Evolutionary conservation across 2,113 vertebrate genomes (phyloP).

Genomic region (Pterophyllum scalare): DNA sequence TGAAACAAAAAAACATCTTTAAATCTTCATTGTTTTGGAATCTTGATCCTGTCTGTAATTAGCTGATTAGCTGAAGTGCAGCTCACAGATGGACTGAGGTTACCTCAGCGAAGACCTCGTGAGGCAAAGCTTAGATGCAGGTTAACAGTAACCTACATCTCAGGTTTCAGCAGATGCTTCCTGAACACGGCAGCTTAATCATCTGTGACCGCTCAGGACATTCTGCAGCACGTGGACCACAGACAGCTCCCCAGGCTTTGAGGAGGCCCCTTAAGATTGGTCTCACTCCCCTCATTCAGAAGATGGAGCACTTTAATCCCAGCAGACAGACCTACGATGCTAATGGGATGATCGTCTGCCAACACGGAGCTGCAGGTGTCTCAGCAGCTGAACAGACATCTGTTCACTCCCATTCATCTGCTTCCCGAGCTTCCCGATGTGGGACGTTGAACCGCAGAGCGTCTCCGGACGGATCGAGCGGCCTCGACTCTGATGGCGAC

Average conservation of each 20-base stretch:
- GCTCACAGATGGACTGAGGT: not conserved
- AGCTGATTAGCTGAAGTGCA: no score
- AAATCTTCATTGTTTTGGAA: no score
- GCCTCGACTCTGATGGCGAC: not conserved
- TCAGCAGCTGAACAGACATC: conserved; percentile 11
- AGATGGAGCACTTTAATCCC: not conserved
- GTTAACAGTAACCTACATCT: not conserved
- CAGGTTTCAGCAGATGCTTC: not conserved
- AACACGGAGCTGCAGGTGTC: conserved; percentile 25
- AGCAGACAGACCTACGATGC: not conserved
- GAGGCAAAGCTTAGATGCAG: not conserved
- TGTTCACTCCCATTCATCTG: not conserved
- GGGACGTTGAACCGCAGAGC: not conserved
- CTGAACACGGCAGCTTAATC: not conserved
- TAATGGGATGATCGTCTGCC: conserved; percentile 32
- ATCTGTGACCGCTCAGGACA: not conserved
- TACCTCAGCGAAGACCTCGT: not conserved
- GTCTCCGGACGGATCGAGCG: not conserved
- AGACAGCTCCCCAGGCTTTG: no score
- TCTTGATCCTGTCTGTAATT: no score
- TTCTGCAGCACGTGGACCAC: not conserved
- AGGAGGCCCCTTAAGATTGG: no score
- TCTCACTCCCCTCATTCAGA: not conserved
- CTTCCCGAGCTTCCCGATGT: not conserved
- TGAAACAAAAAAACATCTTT: not conserved